phyloP scores from a whole-genome alignment of 2,113 vertebrate species.

The Numida meleagris region DNA sequence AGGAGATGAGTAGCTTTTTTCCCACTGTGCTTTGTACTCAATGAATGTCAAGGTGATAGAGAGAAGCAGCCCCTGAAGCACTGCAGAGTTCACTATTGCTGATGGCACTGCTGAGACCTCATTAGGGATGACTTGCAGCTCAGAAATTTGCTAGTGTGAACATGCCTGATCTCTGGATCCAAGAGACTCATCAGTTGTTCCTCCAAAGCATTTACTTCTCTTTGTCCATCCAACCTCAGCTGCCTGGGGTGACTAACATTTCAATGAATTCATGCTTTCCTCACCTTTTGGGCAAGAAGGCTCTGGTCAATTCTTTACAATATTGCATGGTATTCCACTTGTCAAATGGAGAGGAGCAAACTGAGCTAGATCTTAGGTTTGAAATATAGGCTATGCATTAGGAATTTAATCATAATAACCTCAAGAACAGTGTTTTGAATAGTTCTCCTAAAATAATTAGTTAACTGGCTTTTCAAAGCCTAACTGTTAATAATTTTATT shows the following conservation, averaged over 20 bases:
- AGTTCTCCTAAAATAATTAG: slow-evolving; percentile 62
- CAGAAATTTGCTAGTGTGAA: not conserved
- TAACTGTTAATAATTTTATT: slow-evolving; percentile 62
- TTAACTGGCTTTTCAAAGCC: slow-evolving; percentile 51
- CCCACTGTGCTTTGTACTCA: not conserved
- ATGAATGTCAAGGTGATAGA: not conserved
- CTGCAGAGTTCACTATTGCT: not conserved
- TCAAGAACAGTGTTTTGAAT: slow-evolving; percentile 62
- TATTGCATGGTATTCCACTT: not conserved
- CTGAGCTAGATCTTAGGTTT: not conserved
- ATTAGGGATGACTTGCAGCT: not conserved
- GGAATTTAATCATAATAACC: slow-evolving; percentile 22
- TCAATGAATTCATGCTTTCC: not conserved
- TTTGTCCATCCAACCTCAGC: not conserved
- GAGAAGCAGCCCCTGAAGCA: not conserved
- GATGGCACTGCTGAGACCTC: not conserved
- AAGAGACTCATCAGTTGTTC: not conserved
- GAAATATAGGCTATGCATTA: not conserved
- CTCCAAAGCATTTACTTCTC: not conserved
- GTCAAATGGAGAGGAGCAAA: not conserved
- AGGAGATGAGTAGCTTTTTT: not conserved
- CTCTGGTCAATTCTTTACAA: not conserved
- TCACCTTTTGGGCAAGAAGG: not conserved
- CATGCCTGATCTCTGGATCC: not conserved
- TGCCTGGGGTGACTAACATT: not conserved